A percentile compares a stretch with the other conserved stretches of the same genome.
These are phyloP conservation scores for Gnathonemus longibarbis DNA, from an alignment of 2,113 vertebrate genomes.

Conservation along the genomic window DNA sequence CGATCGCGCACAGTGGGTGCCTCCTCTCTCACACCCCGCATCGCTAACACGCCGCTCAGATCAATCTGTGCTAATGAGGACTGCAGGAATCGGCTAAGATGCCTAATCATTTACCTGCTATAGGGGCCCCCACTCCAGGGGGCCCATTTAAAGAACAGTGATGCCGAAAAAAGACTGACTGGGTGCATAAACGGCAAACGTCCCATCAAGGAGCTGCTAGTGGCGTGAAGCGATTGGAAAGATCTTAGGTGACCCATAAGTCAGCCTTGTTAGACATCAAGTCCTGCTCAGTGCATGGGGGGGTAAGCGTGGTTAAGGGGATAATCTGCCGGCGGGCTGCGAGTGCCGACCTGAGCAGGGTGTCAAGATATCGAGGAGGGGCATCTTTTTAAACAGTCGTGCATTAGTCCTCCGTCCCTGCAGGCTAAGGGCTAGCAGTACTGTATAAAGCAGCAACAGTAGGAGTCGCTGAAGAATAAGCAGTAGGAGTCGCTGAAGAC, in stretches of 20 bases:
- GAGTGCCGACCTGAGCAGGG: neutral
- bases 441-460: neutral
- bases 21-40: neutral
- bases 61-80: neutral
- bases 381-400: neutral
- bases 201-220: neutral
- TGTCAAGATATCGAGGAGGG: neutral
- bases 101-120: neutral
- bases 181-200: neutral
- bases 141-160: neutral
- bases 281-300: neutral
- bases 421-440: neutral
- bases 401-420: neutral
- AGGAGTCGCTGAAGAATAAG: neutral
- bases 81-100: neutral
- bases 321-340: neutral
- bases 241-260: neutral
- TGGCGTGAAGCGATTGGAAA: neutral
- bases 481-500: neutral
- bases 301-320: neutral
- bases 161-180: neutral
- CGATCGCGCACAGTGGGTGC: neutral
- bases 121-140: neutral
- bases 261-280: neutral
- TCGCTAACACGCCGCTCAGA: neutral